Conservation (phyloP, 2,888 invertebrate species). For the Syritta pipiens region DNA sequence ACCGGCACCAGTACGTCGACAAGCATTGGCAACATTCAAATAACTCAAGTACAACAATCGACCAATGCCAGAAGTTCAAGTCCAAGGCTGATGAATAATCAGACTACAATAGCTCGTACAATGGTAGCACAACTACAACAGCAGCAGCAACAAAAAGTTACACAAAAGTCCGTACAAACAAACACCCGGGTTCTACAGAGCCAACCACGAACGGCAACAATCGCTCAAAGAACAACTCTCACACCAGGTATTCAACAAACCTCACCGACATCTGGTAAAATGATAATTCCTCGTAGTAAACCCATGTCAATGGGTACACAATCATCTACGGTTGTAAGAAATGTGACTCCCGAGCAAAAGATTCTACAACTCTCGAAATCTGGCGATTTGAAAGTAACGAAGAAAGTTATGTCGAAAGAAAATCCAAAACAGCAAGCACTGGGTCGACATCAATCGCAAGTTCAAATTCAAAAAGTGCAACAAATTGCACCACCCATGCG, state of each 20-base stretch:
- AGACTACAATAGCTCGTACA: slow-evolving; percentile 65
- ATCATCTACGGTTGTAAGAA: slow-evolving; percentile 68
- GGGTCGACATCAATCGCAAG: slow-evolving; percentile 71
- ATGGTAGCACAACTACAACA: slow-evolving; percentile 6
- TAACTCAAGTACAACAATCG: slow-evolving; percentile 62
- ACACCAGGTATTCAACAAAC: slow-evolving; percentile 67
- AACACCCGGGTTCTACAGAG: slow-evolving; percentile 68
- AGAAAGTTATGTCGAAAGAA: slow-evolving; percentile 78
- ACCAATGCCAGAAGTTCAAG: slow-evolving; percentile 62
- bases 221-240: slow-evolving; percentile 57
- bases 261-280: slow-evolving; percentile 73
- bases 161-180: slow-evolving; percentile 51
- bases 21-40: slow-evolving; percentile 69
- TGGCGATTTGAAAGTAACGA: slow-evolving; percentile 80
- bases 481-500: slow-evolving; percentile 81
- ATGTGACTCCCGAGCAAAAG: slow-evolving; percentile 78
- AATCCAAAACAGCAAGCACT: slow-evolving; percentile 72
- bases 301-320: slow-evolving; percentile 9
- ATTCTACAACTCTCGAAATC: slow-evolving; percentile 80
- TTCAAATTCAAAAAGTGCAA: slow-evolving; percentile 79
- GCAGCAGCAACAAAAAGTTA: slow-evolving; percentile 27
- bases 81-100: slow-evolving; percentile 55
- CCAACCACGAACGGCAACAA: slow-evolving; percentile 70
- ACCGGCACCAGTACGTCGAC: slow-evolving; percentile 40
- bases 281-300: slow-evolving; percentile 74